Base-by-base conservation (phyloP, 2,888 invertebrate species). In the Euplagia quadripunctaria region DNA sequence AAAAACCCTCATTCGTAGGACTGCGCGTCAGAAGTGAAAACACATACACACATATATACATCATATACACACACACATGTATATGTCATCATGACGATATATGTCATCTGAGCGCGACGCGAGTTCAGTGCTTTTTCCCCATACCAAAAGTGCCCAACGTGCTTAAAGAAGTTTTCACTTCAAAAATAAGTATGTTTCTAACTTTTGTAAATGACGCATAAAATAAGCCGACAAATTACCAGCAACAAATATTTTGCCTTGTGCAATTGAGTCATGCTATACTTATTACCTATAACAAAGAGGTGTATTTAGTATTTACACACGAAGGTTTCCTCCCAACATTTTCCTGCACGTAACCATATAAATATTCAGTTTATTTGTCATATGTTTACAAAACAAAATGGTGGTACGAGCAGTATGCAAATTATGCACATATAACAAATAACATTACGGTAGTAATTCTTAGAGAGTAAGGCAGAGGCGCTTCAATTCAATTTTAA, bases 281-380 rank as follows among this genome's bases (percentile, higher is more conserved):
- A 20, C 51, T 49, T 11, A 52, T 31, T 52, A 67, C 41, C 42
- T 64, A 42, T 64, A 64, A 64, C 41, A 42, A 43, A 64, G 17
- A 42, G 9, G 4, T 17, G 31, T 61, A 68, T 61, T 61, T 43
- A 46, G 20, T 66, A 46, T 46, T 61, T 66, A 67, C 20, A n/a
- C 9, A 55, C 7, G 58, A 20, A 11, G 14, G 61, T 71, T 71
- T 71, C 66, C 78, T 74, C 76, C 66, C 72, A 65, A 64, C 49
- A 16, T 49, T 67, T 14, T 68, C 49, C 64, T 70, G 69, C 74
- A 72, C 73, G 71, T 61, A 74, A 14, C 31, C 51, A 61, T 66
- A 41, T n/a, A 68, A 65, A 12, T 64, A 68, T 73, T 68, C 52
- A 12, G 63, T 68, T 66, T 41, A 42, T 49, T 31, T 31, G 49